A percentile compares a stretch with the other conserved stretches of the same genome.
These are phyloP conservation scores for Petaurus breviceps DNA, from an alignment of 2,113 vertebrate species.

Conservation along the genomic window DNA sequence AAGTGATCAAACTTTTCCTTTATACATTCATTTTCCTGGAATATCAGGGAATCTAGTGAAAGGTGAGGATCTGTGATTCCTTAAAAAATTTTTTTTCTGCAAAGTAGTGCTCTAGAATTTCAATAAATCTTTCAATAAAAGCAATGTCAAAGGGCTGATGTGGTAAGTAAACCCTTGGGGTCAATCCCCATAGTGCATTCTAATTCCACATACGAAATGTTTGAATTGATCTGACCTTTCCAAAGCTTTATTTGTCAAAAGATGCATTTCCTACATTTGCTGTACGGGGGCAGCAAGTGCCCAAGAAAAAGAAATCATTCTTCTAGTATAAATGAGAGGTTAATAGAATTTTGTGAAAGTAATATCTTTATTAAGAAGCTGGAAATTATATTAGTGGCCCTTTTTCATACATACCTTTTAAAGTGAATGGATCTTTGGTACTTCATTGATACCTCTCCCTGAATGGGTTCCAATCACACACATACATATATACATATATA, in stretches of 20 bases:
- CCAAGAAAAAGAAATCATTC: not conserved
- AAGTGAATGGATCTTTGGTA: not conserved
- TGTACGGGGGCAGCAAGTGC: not conserved
- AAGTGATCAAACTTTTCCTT: not conserved
- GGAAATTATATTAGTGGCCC: not conserved
- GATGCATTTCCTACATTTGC: constrained; percentile 1
- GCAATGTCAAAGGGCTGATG: not conserved
- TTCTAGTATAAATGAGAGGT: not conserved
- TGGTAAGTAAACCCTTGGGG: not conserved
- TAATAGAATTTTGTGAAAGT: not conserved
- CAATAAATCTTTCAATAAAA: not conserved
- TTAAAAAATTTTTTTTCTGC: not conserved
- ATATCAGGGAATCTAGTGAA: not conserved
- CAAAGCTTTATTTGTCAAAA: not conserved
- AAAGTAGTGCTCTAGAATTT: not conserved
- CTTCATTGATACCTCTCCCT: not conserved
- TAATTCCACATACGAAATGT: not conserved
- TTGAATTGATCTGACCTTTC: not conserved
- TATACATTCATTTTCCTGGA: not conserved
- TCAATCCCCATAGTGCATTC: not conserved
- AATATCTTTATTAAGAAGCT: not conserved
- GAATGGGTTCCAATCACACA: not conserved
- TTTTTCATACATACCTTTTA: not conserved
- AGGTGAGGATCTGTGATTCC: not conserved
- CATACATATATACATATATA: no score